Evolutionary conservation across 1,140 invertebrate species (phyloP).

Genomic region (Ceratina australensis): DNA sequence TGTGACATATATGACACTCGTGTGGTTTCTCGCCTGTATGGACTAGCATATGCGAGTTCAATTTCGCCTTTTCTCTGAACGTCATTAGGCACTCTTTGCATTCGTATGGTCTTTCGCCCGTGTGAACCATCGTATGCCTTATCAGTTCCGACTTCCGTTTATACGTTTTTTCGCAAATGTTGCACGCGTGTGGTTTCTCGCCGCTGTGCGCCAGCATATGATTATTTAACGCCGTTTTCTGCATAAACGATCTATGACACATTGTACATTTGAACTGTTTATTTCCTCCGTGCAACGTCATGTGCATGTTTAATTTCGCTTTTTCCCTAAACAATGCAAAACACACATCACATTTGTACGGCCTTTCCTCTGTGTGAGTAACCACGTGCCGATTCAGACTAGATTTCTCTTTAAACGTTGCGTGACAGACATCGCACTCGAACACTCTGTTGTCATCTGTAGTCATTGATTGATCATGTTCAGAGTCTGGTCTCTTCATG

Average conservation of each 20-base stretch:
- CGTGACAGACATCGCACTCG: slow-evolving; percentile 79
- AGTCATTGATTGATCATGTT: slow-evolving; percentile 56
- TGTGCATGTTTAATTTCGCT: slow-evolving; percentile 84
- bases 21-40: slow-evolving; percentile 85
- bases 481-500: slow-evolving; percentile 59
- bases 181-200: slow-evolving; percentile 81
- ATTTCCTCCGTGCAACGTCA: slow-evolving; percentile 84
- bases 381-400: slow-evolving; percentile 77
- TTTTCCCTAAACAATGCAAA: slow-evolving; percentile 78
- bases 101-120: slow-evolving; percentile 80
- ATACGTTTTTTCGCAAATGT: slow-evolving; percentile 79
- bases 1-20: slow-evolving; percentile 83
- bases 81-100: slow-evolving; percentile 81
- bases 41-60: slow-evolving; percentile 86
- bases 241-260: slow-evolving; percentile 72
- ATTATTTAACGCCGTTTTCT: slow-evolving; percentile 74
- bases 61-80: slow-evolving; percentile 80
- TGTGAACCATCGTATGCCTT: slow-evolving; percentile 79
- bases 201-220: slow-evolving; percentile 77
- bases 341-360: slow-evolving; percentile 79
- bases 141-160: slow-evolving; percentile 80
- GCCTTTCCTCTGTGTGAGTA: slow-evolving; percentile 78
- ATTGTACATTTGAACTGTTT: slow-evolving; percentile 86
- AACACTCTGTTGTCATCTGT: slow-evolving; percentile 76
- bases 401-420: slow-evolving; percentile 79